Evolutionary conservation across 2,113 vertebrate genomes (phyloP), one percentile per base, ranked within the genome.

Genomic region (Myiozetetes cayanensis): DNA sequence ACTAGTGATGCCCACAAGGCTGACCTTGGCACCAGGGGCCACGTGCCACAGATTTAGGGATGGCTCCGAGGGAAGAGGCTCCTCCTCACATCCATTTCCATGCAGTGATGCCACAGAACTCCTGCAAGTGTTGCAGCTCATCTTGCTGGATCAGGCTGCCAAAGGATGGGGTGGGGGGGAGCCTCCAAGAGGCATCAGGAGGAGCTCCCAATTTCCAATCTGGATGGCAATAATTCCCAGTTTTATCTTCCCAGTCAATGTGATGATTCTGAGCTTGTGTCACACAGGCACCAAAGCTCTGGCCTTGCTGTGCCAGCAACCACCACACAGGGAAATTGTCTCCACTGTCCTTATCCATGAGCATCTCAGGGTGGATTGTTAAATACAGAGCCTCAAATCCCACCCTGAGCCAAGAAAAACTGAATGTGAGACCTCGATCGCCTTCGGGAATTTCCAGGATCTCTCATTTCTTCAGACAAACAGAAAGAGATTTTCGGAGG

Each of bases 31-130:
- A 86, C 20, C 27, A 46, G 20, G 74, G 25, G 12, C 41, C 9
- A 6, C 1, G 3, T 0, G 1, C 33, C 1, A 0, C 28, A 44
- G 37, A 46, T 63, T 68, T 59, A 8, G 11, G 68, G 68, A 56
- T 21, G 41, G 18, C 28, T 87, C 4, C 1, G 24, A 53, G 22
- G 22, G 33, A 79, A 86, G 6, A 89, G 23, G 35, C 44, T 87
- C 53, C 17, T 84, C 47, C 44, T 68, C n/a, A 31, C 61, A 63
- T 55, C 58, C 83, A 37, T 67, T 91, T 91, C 63, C 33, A 59
- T 0, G 3, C 56, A 83, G 30, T 0, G 2, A 85, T 70, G 44
- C 56, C 22, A 65, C 1, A 0, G 83, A 76, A 33, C 52, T 89
- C 20, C 24, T 72, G 68, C 52, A 86, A 72, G 62, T 53, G 65